These are phyloP conservation scores for Agrilus biguttatus DNA, from an alignment of 2,888 invertebrate species.

Conservation along the genomic window DNA sequence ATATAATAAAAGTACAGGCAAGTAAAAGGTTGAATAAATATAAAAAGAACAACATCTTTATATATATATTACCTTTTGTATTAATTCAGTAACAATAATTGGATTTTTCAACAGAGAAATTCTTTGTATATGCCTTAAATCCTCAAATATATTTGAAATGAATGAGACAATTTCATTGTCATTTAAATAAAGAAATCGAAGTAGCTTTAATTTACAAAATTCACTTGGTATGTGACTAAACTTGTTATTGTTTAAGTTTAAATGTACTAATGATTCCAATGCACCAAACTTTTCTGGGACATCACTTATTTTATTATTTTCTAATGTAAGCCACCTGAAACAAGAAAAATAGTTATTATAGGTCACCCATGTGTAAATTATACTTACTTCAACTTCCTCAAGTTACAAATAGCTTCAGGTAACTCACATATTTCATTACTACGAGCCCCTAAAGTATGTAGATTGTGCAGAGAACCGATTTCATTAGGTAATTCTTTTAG, in stretches of 20 bases:
- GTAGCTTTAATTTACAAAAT: constrained; percentile 18
- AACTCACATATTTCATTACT: constrained; percentile 43
- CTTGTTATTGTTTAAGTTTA: constrained; percentile 45
- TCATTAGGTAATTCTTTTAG: constrained; percentile 43
- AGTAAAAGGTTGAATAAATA: no score
- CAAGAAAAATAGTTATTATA: constrained; percentile 10
- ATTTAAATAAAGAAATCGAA: constrained; percentile 22
- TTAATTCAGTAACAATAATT: constrained; percentile 11
- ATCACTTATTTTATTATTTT: constrained; percentile 41
- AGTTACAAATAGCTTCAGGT: constrained; percentile 41
- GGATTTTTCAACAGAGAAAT: constrained; percentile 26
- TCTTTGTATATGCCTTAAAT: constrained; percentile 20
- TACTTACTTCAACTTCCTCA: constrained; percentile 38
- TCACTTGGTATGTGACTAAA: constrained; percentile 37
- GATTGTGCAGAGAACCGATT: constrained; percentile 41
- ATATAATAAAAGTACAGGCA: no score
- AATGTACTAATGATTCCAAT: constrained; percentile 42
- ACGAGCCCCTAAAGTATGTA: constrained; percentile 52
- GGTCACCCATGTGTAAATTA: not conserved
- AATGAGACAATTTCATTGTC: constrained; percentile 21
- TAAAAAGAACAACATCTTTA: not conserved
- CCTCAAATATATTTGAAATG: constrained; percentile 16
- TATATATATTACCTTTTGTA: constrained; percentile 13
- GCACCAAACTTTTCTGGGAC: constrained; percentile 38
- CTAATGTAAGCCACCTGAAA: constrained; percentile 49